phyloP scores from a whole-genome alignment of 2,888 invertebrate species.

The Ochropleura leucogaster region DNA sequence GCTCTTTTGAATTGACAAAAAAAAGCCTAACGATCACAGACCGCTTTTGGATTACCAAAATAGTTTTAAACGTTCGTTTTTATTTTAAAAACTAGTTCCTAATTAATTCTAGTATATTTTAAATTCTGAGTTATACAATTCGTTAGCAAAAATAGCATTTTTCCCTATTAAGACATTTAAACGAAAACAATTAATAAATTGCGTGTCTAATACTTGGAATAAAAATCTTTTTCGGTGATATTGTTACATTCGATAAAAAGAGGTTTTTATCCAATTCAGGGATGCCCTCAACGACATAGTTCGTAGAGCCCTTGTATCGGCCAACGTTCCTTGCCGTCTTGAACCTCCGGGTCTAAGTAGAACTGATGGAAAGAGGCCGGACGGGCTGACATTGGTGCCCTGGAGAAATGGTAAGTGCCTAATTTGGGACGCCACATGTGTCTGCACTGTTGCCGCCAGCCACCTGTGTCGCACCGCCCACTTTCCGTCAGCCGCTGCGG shows the following conservation, averaged over 20 bases:
- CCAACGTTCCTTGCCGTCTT: no score
- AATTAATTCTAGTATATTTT: not conserved
- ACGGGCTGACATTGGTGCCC: no score
- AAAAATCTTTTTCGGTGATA: not conserved
- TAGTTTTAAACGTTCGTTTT: not conserved
- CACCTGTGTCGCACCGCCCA: no score
- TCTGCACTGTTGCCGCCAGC: no score
- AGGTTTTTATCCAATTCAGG: no score
- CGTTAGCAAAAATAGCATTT: not conserved
- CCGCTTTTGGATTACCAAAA: not conserved
- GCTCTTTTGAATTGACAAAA: not conserved
- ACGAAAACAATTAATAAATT: not conserved
- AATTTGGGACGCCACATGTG: no score
- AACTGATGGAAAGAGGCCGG: no score
- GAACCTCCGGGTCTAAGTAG: no score
- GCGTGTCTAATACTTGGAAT: not conserved
- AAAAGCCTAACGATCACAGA: not conserved
- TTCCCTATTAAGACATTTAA: not conserved
- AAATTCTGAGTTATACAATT: not conserved
- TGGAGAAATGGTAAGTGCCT: no score
- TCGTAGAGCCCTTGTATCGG: no score
- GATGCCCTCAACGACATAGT: no score
- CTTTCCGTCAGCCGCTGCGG: no score
- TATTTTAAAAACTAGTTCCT: not conserved
- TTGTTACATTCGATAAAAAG: not conserved